Evolutionary conservation across 2,888 invertebrate species (phyloP), one percentile per base, ranked within the genome.

Genomic region (Temnothorax ravouxi): DNA sequence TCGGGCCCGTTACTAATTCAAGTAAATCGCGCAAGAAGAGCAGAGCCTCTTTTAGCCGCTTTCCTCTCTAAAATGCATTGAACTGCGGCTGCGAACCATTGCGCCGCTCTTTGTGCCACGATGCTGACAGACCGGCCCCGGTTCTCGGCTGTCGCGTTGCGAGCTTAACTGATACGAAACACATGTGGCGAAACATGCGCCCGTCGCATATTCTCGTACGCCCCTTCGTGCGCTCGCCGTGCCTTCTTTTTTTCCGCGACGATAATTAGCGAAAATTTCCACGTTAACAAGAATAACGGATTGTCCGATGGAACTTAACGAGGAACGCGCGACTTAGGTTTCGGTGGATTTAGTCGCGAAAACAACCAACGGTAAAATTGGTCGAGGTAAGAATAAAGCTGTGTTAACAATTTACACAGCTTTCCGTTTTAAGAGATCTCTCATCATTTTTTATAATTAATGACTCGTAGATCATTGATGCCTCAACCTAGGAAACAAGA

Each of bases 71-170:
- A 66, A 77, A 15, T 67, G 38, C 18, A 18, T 59, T 6, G 56
- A 18, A 47, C 2, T 13, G 59, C 41, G 54, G 18, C 34, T 79
- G 71, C 56, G 79, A 80, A 80, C 72, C 79, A 61, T 72, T 80
- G 79, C 38, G 11, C 41, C 21, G 8, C n/a, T 80, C 79, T 80
- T 80, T 80, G 59, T 61, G 54, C 25, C 25, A n/a, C 41, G 18
- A 15, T 34, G 52, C 62, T 47, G 81, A 72, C 74, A 76, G 52
- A 77, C 77, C 52, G 18, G 18, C 25, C 21, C 75, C 38, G 64
- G 52, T 86, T 86, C 79, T 82, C 66, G 75, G 79, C 79, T 69
- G 59, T 84, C 86, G 61, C 74, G 13, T 25, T 64, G 21, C 61
- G 41, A 67, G 64, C 72, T 56, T 50, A 71, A 56, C 69, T 84